Evolutionary conservation across 2,797 vertebrate genomes (phyloP), one percentile per base, ranked within the genome.

Genomic region (Thripadectes ignobilis): DNA sequence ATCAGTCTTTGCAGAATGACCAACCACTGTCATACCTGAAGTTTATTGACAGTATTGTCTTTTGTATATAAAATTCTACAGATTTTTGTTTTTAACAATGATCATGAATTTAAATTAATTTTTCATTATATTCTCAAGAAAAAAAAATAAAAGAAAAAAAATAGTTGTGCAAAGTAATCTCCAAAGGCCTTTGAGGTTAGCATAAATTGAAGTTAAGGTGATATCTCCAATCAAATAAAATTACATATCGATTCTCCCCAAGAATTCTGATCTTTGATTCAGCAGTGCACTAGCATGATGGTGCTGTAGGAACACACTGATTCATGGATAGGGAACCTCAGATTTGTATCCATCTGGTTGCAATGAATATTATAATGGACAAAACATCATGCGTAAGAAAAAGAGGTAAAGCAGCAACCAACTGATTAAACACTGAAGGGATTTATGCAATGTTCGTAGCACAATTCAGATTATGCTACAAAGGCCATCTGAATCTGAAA

Each of bases 171-270:
- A 78, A 96, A 91, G 79, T 91, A 94, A 94, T 80, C 89, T 82
- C 89, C 22, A 34, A 68, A 85, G 85, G 81, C 29, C 62, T 83
- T 19, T 94, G 79, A 71, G 79, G 82, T 89, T 95, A 81, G 66
- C 45, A 61, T 71, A 96, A 94, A 78, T 75, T 92, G 79, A 95
- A 87, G 20, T 58, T 62, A 85, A 86, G 92, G 69, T 87, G 84
- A 66, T 89, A 85, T 55, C 91, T 93, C 68, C 73, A 71, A 77
- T 94, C 78, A 95, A 89, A 89, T 80, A 72, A 94, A 94, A 89
- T 54, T 95, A 81, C 52, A 34, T 89, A 95, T 81, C 85, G 92
- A 93, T 96, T 95, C 93, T 92, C 76, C n/a, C 67, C 34, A 75
- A 57, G 54, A 88, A 92, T 90, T 93, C 71, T 34, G 61, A 72